Percentiles rank a stretch among this genome's conserved stretches.
Evolutionary conservation across 2,888 invertebrate genomes (phyloP).

Genomic region (Noctua fimbriata): DNA sequence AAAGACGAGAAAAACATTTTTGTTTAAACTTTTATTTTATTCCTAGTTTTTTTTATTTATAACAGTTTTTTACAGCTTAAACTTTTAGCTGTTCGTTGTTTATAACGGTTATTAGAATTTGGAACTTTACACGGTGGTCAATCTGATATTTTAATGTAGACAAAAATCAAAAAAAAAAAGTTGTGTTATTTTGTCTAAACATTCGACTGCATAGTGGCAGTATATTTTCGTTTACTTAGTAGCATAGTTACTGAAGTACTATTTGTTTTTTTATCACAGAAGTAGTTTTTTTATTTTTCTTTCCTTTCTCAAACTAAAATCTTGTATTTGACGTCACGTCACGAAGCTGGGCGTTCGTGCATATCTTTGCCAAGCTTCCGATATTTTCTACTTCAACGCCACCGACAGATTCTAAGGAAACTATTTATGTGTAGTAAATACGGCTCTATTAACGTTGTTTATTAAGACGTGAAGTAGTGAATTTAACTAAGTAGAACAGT

Average conservation of each 20-base stretch:
- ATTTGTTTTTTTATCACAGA: background rate
- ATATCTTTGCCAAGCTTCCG: constrained; percentile 57
- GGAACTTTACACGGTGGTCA: background rate
- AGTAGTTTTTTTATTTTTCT: background rate
- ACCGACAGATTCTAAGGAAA: constrained; percentile 53
- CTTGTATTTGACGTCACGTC: constrained; percentile 52
- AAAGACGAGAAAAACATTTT: background rate
- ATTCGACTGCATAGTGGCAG: background rate
- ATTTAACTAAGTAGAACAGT: constrained; percentile 63
- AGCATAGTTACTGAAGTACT: background rate
- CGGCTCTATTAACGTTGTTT: constrained; percentile 64
- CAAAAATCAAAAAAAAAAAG: background rate
- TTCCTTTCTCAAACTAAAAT: constrained; percentile 15
- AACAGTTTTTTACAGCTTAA: background rate
- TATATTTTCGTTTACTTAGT: background rate
- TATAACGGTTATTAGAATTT: background rate
- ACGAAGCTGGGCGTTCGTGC: constrained; percentile 63
- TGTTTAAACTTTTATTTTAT: background rate
- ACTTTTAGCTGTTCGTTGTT: background rate
- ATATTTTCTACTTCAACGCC: constrained; percentile 62
- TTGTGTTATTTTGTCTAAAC: background rate
- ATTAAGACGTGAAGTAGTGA: constrained; percentile 61
- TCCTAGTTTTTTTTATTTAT: background rate
- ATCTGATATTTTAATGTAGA: no score
- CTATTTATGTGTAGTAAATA: constrained; percentile 68